Percentiles rank a stretch among this genome's conserved stretches.
These are phyloP conservation scores for Trinorchestia longiramus DNA, from an alignment of 1,140 invertebrate species.

Conservation along the genomic window DNA sequence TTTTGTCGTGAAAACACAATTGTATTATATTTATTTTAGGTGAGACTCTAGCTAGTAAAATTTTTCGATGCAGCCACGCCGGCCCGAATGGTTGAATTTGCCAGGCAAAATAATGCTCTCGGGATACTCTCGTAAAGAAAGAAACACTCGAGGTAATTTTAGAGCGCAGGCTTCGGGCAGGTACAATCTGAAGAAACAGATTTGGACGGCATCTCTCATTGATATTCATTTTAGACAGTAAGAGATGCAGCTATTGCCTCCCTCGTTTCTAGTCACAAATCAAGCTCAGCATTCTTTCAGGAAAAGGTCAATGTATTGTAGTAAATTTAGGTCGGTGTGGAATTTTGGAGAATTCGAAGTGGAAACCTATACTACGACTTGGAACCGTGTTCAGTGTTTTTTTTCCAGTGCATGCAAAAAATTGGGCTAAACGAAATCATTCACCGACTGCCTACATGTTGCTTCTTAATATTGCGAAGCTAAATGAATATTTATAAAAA, in stretches of 20 bases:
- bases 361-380: not conserved
- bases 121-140: slow-evolving; percentile 28
- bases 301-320: not conserved
- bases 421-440: not conserved
- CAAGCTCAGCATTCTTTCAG: not conserved
- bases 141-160: not conserved
- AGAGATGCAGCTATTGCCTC: not conserved
- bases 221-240: slow-evolving; percentile 21
- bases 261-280: not conserved
- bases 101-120: not conserved
- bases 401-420: not conserved
- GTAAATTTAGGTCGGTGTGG: not conserved
- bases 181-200: slow-evolving; percentile 2
- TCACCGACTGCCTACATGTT: not conserved
- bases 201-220: slow-evolving; percentile 21
- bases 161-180: not conserved
- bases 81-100: not conserved
- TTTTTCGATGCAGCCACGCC: not conserved
- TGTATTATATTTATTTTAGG: not conserved
- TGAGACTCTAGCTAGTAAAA: not conserved
- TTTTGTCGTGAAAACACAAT: not conserved
- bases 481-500: no score
- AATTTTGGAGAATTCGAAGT: not conserved
- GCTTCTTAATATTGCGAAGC: not conserved
- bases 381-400: not conserved